These are phyloP conservation scores for Cyanoramphus novaezelandiae DNA, from an alignment of 2,113 vertebrate genomes.

Conservation along the genomic window DNA sequence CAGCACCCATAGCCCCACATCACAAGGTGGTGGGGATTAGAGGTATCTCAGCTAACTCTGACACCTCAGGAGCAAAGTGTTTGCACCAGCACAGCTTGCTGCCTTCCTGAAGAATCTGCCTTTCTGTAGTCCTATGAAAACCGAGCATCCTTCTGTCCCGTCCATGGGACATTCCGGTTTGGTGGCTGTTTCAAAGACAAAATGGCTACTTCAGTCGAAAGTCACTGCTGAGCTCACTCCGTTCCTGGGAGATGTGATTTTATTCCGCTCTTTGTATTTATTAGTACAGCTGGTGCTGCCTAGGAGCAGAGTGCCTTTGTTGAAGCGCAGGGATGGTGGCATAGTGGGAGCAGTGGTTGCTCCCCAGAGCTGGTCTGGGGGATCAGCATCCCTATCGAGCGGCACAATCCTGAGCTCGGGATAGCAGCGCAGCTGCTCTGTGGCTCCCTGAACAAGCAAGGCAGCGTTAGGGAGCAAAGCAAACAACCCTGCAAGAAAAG, in stretches of 20 bases:
- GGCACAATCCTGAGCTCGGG: rapidly evolving
- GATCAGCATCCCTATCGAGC: neutral
- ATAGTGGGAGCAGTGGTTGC: neutral
- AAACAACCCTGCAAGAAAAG: neutral
- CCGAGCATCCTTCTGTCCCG: neutral
- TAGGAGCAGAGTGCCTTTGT: neutral
- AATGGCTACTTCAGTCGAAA: neutral
- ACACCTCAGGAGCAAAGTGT: rapidly evolving
- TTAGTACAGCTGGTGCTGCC: neutral
- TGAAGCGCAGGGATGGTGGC: neutral
- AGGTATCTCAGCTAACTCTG: neutral
- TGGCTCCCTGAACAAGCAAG: rapidly evolving
- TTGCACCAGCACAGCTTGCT: rapidly evolving
- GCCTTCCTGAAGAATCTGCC: neutral
- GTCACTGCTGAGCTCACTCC: neutral
- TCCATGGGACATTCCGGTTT: neutral
- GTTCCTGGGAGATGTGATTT: neutral
- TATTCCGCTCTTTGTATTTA: neutral
- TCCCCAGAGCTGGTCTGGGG: neutral
- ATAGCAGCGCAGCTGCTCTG: neutral
- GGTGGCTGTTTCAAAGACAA: neutral
- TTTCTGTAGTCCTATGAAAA: neutral
- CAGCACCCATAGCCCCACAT: neutral
- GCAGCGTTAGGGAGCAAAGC: neutral
- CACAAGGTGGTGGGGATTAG: neutral